Evolutionary conservation across 1,140 invertebrate genomes (phyloP).

Genomic region (Papilio helenus): DNA sequence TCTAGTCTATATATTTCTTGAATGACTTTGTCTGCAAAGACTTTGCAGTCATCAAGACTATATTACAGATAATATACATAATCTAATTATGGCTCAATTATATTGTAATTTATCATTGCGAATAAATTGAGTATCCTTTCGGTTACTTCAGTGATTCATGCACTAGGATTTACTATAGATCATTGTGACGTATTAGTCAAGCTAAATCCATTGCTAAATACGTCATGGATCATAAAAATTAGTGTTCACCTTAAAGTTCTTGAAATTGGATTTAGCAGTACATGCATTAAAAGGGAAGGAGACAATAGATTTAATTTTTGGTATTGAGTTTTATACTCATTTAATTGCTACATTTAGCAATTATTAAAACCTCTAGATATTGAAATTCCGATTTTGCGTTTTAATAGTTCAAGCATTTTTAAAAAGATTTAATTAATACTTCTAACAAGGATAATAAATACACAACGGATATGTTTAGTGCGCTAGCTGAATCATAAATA

Average conservation of each 20-base stretch:
- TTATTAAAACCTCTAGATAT: too few relatives aligned
- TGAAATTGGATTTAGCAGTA: neutral
- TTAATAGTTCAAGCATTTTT: neutral
- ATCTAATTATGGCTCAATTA: too few relatives aligned
- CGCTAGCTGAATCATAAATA: conserved; percentile 3
- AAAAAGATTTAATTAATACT: neutral
- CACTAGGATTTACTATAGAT: neutral
- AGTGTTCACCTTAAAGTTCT: neutral
- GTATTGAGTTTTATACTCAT: too few relatives aligned
- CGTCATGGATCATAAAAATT: neutral
- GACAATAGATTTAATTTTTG: too few relatives aligned
- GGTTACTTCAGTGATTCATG: neutral
- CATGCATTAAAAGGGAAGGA: neutral
- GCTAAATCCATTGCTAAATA: neutral
- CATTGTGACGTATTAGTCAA: neutral
- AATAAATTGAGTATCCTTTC: neutral
- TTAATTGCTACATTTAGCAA: too few relatives aligned
- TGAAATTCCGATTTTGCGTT: neutral
- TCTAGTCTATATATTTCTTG: too few relatives aligned
- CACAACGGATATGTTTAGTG: neutral
- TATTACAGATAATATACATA: too few relatives aligned
- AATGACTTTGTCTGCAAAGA: too few relatives aligned
- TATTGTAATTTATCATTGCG: neutral
- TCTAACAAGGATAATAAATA: neutral
- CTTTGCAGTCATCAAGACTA: too few relatives aligned